phyloP scores from a whole-genome alignment of 2,113 vertebrate genomes.

The Brachyhypopomus occidentalis region DNA sequence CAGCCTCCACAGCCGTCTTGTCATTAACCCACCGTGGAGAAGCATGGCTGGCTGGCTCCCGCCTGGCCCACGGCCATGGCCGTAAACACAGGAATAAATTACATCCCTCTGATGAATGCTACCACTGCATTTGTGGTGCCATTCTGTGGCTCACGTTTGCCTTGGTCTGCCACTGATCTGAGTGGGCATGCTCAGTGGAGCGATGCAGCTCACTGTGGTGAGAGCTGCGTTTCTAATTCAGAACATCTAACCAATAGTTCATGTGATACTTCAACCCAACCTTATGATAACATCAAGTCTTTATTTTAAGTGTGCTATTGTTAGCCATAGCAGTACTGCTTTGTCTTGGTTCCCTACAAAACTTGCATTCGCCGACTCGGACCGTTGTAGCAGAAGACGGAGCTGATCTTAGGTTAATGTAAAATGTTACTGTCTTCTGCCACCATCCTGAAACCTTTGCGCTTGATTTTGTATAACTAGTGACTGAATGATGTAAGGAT shows the following conservation, averaged over 20 bases:
- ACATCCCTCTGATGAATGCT: constrained; percentile 60
- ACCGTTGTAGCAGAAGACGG: neutral
- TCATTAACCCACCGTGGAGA: constrained; percentile 60
- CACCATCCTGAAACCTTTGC: neutral
- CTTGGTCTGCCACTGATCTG: constrained; percentile 57
- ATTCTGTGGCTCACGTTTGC: constrained; percentile 64
- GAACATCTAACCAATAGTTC: constrained; percentile 26
- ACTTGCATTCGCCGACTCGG: neutral
- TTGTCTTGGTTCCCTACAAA: neutral
- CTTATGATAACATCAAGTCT: constrained; percentile 7
- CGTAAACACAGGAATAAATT: constrained; percentile 70
- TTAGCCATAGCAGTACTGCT: constrained; percentile 13
- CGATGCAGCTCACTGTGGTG: constrained; percentile 12
- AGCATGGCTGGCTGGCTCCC: constrained; percentile 57
- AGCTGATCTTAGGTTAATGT: neutral
- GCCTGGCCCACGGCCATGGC: constrained; percentile 64
- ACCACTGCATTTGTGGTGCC: constrained; percentile 60
- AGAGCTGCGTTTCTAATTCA: constrained; percentile 32
- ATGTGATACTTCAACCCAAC: constrained; percentile 5
- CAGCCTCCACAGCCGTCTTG: constrained; percentile 57
- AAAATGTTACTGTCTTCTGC: neutral
- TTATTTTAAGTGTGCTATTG: constrained; percentile 27
- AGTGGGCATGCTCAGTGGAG: constrained; percentile 24
- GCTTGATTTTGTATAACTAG: neutral
- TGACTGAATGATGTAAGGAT: neutral